Conservation (phyloP, 2,113 vertebrate genomes). For the Serilophus lunatus region DNA sequence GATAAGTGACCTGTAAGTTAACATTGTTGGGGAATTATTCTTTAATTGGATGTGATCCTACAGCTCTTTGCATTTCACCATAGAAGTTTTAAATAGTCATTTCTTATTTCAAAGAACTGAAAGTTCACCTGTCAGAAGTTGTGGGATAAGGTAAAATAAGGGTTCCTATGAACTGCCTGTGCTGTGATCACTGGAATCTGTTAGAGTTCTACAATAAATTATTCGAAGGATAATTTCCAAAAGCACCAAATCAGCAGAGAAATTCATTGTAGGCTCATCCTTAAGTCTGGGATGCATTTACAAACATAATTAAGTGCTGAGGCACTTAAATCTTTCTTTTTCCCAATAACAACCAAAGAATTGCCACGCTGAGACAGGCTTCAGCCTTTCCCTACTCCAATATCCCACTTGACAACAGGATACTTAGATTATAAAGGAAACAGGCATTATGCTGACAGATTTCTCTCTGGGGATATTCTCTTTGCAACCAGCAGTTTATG, state of each 20-base stretch:
- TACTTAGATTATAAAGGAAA: background rate
- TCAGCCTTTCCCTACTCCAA: background rate
- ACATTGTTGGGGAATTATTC: slow-evolving; percentile 48
- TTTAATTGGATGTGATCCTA: slow-evolving; percentile 63
- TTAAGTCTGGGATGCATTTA: background rate
- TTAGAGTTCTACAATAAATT: background rate
- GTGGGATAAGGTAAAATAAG: background rate
- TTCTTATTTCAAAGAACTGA: background rate
- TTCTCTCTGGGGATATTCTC: background rate
- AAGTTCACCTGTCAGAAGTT: background rate
- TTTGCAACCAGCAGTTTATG: background rate
- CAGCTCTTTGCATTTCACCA: slow-evolving; percentile 4
- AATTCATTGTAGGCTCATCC: background rate
- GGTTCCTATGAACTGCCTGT: background rate
- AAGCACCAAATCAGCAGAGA: background rate
- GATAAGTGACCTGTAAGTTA: slow-evolving; percentile 55
- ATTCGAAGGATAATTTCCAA: background rate
- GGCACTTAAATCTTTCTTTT: background rate
- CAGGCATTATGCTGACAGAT: background rate
- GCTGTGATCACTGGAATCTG: background rate
- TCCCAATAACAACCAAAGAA: background rate
- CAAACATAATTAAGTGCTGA: background rate
- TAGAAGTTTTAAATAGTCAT: background rate
- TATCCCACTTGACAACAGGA: background rate
- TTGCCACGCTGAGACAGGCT: background rate